Evolutionary conservation across 2,113 vertebrate genomes (phyloP).

Genomic region (Beaufortia kweichowensis): DNA sequence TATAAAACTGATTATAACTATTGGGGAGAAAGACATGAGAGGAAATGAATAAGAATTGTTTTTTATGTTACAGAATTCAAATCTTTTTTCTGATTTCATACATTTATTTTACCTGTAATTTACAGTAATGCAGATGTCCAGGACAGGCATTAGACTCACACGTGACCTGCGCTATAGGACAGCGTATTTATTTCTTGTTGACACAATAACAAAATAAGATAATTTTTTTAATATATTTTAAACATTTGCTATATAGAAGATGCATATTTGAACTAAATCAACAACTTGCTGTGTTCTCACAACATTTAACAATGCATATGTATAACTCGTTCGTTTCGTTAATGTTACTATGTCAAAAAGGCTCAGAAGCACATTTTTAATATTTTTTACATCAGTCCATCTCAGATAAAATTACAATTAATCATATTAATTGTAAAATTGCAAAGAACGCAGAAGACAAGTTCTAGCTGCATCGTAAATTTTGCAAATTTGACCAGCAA

Average conservation of each 20-base stretch:
- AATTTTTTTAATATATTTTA: constrained; percentile 53
- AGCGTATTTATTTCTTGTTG: constrained; percentile 39
- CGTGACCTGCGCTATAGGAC: constrained; percentile 64
- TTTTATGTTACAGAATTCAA: no score
- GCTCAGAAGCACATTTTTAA: neutral
- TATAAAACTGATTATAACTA: no score
- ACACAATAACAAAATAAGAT: constrained; percentile 64
- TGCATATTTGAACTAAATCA: neutral
- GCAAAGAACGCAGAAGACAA: neutral
- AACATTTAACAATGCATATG: neutral
- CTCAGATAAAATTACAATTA: neutral
- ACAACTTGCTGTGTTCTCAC: neutral
- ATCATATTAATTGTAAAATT: neutral
- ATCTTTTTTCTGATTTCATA: no score
- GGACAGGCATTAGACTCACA: constrained; percentile 60
- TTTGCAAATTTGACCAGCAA: neutral
- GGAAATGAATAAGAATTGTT: no score
- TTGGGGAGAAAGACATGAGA: no score
- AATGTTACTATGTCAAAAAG: neutral
- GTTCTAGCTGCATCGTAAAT: neutral
- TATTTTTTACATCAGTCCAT: neutral
- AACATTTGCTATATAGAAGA: no score
- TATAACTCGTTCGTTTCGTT: neutral
- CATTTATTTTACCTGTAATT: neutral
- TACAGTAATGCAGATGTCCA: constrained; percentile 43